Evolutionary conservation across 2,888 invertebrate genomes (phyloP), one percentile per base, ranked within the genome.

Genomic region (Melanotus villosus): DNA sequence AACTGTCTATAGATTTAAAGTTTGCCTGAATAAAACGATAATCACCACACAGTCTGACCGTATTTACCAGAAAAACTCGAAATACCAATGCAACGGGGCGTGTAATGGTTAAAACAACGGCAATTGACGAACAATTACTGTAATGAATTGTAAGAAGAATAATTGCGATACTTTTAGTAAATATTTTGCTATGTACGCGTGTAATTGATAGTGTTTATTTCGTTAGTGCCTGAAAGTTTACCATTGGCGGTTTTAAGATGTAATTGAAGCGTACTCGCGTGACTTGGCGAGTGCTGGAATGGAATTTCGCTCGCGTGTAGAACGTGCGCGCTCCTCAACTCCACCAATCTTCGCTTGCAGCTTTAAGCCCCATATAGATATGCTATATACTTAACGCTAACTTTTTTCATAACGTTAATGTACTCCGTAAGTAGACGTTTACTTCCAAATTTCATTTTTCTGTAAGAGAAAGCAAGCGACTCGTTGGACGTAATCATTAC

Each of bases 301-400:
- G 72, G 71, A 74, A 73, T 75, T n/a, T 72, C 63, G 74, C 66
- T 75, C 74, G 75, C 75, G 75, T 75, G 75, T 65, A 73, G 65
- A 73, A 70, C 75, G 75, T 75, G 75, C 70, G 74, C 72, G 64
- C 50, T 57, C 12, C 52, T 43, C 34, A 41, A n/a, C 50, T 68
- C 52, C 19, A 41, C 66, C 66, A 59, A 56, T 59, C 52, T 59
- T 59, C 30, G 38, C 59, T 45, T 64, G 58, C 23, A 18, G 45
- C 56, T 65, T 41, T 41, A 56, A 38, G 64, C 19, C 30, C 41
- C 43, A 34, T 57, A 32, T 36, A 45, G n/a, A n/a, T n/a, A n/a
- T n/a, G n/a, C 26, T n/a, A 30, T 52, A 52, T 57, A 41, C 38
- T 57, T 57, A 57, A 23, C 23, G 18, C 41, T 18, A 57, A 21